Conservation (phyloP, 2,888 invertebrate species). For the Iphiclides podalirius region DNA sequence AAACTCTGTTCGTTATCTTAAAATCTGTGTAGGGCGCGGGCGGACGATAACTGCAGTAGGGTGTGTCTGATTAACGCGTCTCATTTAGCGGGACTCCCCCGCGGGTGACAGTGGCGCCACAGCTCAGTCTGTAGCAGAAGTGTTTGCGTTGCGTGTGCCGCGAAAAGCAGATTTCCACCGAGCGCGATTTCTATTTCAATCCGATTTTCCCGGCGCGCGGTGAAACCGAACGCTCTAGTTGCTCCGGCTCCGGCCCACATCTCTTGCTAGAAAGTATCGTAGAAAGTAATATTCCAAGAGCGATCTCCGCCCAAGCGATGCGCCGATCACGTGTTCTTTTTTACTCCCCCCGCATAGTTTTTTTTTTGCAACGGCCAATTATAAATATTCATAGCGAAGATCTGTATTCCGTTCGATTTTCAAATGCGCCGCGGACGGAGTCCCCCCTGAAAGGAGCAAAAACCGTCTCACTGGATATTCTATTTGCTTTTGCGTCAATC, state of each 20-base stretch:
- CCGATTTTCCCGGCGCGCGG: conserved; percentile 75
- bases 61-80: no score
- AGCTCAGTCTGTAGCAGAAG: no score
- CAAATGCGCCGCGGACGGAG: background rate
- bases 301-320: conserved; percentile 63
- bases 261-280: conserved; percentile 79
- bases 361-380: conserved; percentile 39
- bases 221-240: conserved; percentile 79
- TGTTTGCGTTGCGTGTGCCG: conserved; percentile 67
- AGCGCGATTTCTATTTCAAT: conserved; percentile 78
- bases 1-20: no score
- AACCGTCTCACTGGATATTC: no score
- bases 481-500: no score
- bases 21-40: no score
- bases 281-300: conserved; percentile 75
- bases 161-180: conserved; percentile 73
- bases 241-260: conserved; percentile 73
- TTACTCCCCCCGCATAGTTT: conserved; percentile 41
- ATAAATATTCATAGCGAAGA: conserved; percentile 22
- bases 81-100: no score
- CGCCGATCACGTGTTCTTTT: conserved; percentile 66
- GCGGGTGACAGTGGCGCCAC: no score
- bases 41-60: no score
- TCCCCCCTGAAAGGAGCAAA: no score
- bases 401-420: conserved; percentile 26